A percentile compares a stretch with the other conserved stretches of the same genome.
Evolutionary conservation across 2,888 invertebrate genomes (phyloP).

Genomic region (Agriopis aurantiaria): DNA sequence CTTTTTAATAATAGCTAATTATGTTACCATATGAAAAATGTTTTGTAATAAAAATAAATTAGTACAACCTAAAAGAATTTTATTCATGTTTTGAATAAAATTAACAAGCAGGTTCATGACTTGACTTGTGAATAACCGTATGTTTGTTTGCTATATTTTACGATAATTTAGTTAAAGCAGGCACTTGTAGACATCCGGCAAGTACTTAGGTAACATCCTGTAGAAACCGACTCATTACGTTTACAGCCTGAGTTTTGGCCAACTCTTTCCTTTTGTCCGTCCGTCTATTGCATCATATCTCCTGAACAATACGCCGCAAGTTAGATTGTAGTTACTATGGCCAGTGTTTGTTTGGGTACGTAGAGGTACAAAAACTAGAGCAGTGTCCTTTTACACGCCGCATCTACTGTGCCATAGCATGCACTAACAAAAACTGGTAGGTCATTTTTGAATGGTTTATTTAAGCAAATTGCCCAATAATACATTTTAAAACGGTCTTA

Average conservation of each 20-base stretch:
- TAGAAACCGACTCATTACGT: conserved; percentile 58
- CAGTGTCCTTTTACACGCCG: conserved; percentile 47
- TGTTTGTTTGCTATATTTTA: neutral
- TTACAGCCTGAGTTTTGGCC: conserved; percentile 68
- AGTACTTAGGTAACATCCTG: conserved; percentile 53
- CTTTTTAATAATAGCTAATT: conserved; percentile 4
- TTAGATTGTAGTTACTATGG: conserved; percentile 33
- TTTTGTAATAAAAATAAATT: conserved; percentile 10
- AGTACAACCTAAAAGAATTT: neutral
- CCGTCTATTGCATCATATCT: conserved; percentile 59
- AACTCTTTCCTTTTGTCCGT: conserved; percentile 64
- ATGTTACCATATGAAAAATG: conserved; percentile 2
- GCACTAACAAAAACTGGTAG: conserved; percentile 11
- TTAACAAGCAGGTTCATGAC: neutral
- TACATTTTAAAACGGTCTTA: conserved; percentile 8
- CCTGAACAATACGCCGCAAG: conserved; percentile 50
- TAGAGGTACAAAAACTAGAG: conserved; percentile 69
- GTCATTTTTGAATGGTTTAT: conserved; percentile 26
- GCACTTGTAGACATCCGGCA: neutral
- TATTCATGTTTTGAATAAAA: conserved; percentile 1
- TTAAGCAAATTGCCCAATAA: neutral
- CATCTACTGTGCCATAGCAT: neutral
- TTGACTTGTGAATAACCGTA: no score
- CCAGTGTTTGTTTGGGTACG: conserved; percentile 65
- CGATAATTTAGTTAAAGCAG: conserved; percentile 6